A percentile compares a stretch with the other conserved stretches of the same genome.
Conservation (phyloP, 2,797 vertebrate species). For the Neomorphus geoffroyi region DNA sequence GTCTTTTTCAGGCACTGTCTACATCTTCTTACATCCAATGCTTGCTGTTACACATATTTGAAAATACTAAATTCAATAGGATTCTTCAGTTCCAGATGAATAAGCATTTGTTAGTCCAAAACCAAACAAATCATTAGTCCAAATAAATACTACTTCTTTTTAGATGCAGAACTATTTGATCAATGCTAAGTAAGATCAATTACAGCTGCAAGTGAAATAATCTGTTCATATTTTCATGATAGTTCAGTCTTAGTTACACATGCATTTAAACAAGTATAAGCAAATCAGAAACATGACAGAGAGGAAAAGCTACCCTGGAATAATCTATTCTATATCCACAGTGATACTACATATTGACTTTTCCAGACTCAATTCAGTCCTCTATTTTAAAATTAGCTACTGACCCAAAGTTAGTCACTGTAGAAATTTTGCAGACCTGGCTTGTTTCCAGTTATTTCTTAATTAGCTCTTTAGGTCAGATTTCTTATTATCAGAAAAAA, state of each 20-base stretch:
- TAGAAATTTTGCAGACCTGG: slow-evolving; percentile 29
- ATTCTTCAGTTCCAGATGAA: neutral
- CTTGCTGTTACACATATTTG: neutral
- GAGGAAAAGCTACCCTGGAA: neutral
- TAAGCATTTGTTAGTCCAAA: neutral
- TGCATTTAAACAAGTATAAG: neutral
- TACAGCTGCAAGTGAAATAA: neutral
- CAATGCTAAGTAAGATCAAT: neutral
- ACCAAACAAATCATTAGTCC: neutral
- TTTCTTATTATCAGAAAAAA: slow-evolving; percentile 16
- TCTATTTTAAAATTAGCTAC: slow-evolving; percentile 40
- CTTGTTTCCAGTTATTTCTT: slow-evolving; percentile 35
- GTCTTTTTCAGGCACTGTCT: neutral
- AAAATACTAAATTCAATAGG: neutral
- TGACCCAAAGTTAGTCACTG: neutral
- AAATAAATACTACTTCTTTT: neutral
- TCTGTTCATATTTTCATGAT: neutral
- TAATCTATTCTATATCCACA: neutral
- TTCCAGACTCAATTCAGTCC: neutral
- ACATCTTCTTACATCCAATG: neutral
- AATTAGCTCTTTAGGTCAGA: slow-evolving; percentile 45
- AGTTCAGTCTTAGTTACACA: neutral
- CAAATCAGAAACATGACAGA: neutral
- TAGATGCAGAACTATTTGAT: neutral
- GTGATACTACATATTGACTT: neutral